These are phyloP conservation scores for Thalassoma bifasciatum DNA, from an alignment of 2,113 vertebrate species.

Conservation along the genomic window DNA sequence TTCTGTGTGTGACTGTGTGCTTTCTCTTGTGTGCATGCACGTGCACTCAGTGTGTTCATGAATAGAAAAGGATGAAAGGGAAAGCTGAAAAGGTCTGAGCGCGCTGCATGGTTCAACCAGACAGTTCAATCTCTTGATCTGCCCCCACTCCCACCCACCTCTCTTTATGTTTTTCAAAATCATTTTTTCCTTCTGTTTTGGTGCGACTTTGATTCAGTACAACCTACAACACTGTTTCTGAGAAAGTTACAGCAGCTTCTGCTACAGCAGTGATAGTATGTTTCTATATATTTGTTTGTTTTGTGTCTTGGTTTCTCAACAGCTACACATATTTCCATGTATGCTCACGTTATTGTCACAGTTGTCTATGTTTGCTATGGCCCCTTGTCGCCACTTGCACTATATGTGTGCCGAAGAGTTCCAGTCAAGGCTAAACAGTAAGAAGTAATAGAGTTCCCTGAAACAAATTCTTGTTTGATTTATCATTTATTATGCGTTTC, in stretches of 20 bases:
- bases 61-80: conserved; percentile 75
- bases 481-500: not conserved
- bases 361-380: conserved; percentile 8
- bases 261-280: not conserved
- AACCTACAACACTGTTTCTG: not conserved
- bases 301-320: not conserved
- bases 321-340: not conserved
- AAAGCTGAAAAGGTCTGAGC: conserved; percentile 72
- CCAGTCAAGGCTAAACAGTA: not conserved
- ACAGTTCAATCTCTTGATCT: conserved; percentile 74
- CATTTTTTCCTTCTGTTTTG: conserved; percentile 31
- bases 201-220: conserved; percentile 8
- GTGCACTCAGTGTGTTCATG: conserved; percentile 52
- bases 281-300: not conserved
- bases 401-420: not conserved
- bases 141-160: conserved; percentile 32
- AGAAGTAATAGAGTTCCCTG: not conserved
- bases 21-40: conserved; percentile 57
- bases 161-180: conserved; percentile 41
- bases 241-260: not conserved
- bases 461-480: not conserved
- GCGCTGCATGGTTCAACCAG: conserved; percentile 63
- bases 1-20: conserved; percentile 47
- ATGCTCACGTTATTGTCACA: not conserved
- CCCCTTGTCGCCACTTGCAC: not conserved